Evolutionary conservation across 2,797 vertebrate genomes (phyloP), one percentile per base, ranked within the genome.

Genomic region (Mastacembelus armatus): DNA sequence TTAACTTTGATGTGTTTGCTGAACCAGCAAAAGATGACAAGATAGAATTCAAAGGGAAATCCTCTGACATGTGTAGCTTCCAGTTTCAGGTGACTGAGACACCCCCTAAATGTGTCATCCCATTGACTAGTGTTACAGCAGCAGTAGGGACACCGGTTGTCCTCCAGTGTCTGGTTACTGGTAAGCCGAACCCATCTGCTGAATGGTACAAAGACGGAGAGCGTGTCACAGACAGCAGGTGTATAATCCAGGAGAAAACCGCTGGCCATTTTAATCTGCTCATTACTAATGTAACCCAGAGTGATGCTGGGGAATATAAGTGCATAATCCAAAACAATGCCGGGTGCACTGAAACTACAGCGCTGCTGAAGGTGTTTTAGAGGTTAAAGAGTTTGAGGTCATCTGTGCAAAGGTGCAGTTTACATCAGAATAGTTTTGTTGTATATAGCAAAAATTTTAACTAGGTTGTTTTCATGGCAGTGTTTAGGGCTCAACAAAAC

Each of bases 1-100:
- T 95, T 38, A 95, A 93, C 84, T 95, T 96, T 81, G 95, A 96
- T 62, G 93, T 95, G 1, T 96, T 95, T 88, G 94, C 94, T 3
- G 95, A 96, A 55, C 92, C 93, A 0, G 94, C 95, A 0, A 90
- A 94, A 85, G 95, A 97, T 6, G 93, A 96, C 45, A 77, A 75
- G 51, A 81, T 96, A 44, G 93, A 96, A 77, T 96, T 98, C 74
- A 96, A 94, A 85, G 94, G 95, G 48, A 94, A 96, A 84, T 94
- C 94, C 2, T 92, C 94, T 0, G 95, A 95, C 15, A 94, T 89
- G 59, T 99, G 95, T 64, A 95, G 93, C 84, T 98, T 98, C 89
- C 95, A 98, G 66, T 98, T 98, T 73, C 94, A 96, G 72, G 92
- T 98, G 35, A 95, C 93, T 2, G 97, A 99, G 86, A 89, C 90